These are phyloP conservation scores for Osmerus mordax DNA, from an alignment of 2,113 vertebrate genomes.

Conservation along the genomic window DNA sequence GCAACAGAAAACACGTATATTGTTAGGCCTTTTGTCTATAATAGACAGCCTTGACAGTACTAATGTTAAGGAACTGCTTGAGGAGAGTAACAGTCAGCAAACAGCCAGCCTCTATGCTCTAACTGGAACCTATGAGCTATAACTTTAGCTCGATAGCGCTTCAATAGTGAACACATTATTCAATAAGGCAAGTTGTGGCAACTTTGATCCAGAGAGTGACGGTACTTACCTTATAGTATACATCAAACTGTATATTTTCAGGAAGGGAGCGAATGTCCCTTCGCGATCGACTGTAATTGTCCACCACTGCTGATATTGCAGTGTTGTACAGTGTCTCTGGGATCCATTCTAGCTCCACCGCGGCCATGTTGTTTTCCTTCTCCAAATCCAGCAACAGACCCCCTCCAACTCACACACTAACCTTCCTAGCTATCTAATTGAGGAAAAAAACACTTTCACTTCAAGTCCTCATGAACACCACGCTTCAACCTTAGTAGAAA, in stretches of 20 bases:
- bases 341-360: constrained; percentile 97
- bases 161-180: no score
- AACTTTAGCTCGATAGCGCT: no score
- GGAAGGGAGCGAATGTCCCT: constrained; percentile 92
- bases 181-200: no score
- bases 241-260: constrained; percentile 97
- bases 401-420: background rate
- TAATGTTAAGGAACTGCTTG: no score
- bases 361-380: constrained; percentile 90
- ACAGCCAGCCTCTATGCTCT: no score
- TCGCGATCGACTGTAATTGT: constrained; percentile 90
- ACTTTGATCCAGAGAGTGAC: background rate
- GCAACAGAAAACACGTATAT: no score
- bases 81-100: no score
- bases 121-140: no score
- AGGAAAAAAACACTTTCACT: background rate
- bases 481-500: background rate
- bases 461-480: background rate
- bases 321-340: constrained; percentile 97
- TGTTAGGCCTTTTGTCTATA: no score
- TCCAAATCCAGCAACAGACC: constrained; percentile 2
- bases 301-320: constrained; percentile 97
- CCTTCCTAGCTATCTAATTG: constrained; percentile 1
- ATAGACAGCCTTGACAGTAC: no score
- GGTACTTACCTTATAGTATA: constrained; percentile 89